Evolutionary conservation across 2,888 invertebrate species (phyloP), one percentile per base, ranked within the genome.

Genomic region (Pinctada fucata): DNA sequence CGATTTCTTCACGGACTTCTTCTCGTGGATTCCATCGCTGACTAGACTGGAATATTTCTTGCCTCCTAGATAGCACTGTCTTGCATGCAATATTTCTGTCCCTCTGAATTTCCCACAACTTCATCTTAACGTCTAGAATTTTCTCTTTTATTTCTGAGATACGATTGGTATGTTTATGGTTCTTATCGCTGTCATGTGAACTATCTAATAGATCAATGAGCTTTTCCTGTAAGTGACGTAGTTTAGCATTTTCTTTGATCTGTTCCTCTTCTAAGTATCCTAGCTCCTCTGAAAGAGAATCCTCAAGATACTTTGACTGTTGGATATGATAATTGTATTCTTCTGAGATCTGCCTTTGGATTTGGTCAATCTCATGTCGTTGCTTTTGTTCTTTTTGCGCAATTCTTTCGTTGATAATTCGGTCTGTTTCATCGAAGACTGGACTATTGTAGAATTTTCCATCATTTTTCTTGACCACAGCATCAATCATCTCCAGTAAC

Each of bases 351-450:
- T 69, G 64, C 31, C 52, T 52, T 16, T 67, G 58, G 6, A 80
- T 45, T 47, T 52, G 49, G 4, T 13, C 50, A 3, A 69, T 58
- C 45, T 48, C 45, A 6, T 50, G 4, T 49, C 63, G 75, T 73
- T 72, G 58, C 68, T 69, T 16, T 75, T 13, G n/a, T 77, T 71
- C 68, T 68, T 68, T 31, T 79, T 72, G 45, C 72, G 71, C 13
- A 72, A 66, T 50, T 80, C 80, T 67, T 49, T 71, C 69, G 13
- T 66, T 50, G 13, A 79, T 68, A n/a, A 74, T 69, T n/a, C 45
- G 5, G 70, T 82, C 79, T 2, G 79, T 78, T 67, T 78, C 75
- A 13, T 68, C 52, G 63, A 77, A 82, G 72, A 82, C 79, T 3
- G 66, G 52, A 64, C 72, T 79, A 6, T 51, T 65, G 74, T 83